Evolutionary conservation across 2,113 vertebrate genomes (phyloP), one percentile per base, ranked within the genome.

Genomic region (Elanoides forficatus): DNA sequence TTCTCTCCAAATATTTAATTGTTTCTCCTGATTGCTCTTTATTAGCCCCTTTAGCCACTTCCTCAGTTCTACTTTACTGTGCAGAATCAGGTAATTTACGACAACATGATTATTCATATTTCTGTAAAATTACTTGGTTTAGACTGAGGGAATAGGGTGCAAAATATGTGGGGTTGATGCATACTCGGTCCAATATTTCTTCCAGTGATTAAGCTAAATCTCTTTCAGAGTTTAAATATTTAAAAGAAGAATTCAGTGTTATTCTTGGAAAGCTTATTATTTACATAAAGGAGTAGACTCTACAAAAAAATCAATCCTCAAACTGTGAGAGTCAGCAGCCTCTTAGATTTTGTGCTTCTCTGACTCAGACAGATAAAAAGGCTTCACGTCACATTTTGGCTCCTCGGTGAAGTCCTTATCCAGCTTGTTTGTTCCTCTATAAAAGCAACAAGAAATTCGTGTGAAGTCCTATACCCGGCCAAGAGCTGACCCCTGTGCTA

Each of bases 221-320:
- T 63, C 38, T 68, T 89, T 72, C 66, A 59, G 29, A 90, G 55
- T 85, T 94, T 73, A 90, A 95, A 96, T 86, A 83, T 88, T 95
- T 94, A 70, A 94, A 94, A 67, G 81, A 84, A 67, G 30, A 82
- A 91, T 76, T 80, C 78, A 52, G 2, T 83, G 59, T 96, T 95
- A 76, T 95, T 95, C 91, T 96, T 96, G 78, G 94, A 96, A 96
- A 96, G 84, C 38, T 83, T 96, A 59, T 78, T 94, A 86, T 96
- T 97, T 96, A 91, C 74, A 86, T 73, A 86, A 76, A 94, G 29
- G 18, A 80, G 38, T 63, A 92, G 74, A 86, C 36, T 85, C 40
- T 43, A 86, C 13, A 34, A 45, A 88, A 83, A 81, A 66, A 66
- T 58, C 81, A 94, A 63, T 87, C 91, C 84, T 90, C 58, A 81